phyloP scores from a whole-genome alignment of 2,797 vertebrate genomes.

The Phaenicophaeus curvirostris region DNA sequence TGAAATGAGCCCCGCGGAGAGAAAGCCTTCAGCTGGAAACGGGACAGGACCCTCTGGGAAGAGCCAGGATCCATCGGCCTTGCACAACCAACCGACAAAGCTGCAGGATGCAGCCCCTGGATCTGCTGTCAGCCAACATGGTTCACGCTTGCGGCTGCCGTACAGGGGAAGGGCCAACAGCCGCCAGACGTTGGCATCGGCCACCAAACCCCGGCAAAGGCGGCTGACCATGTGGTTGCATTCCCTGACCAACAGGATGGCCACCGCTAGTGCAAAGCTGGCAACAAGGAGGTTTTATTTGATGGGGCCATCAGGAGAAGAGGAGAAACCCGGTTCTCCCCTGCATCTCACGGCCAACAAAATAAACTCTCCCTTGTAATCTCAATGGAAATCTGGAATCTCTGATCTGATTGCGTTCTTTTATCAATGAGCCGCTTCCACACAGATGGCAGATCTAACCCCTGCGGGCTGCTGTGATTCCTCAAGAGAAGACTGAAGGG shows the following conservation, averaged over 20 bases:
- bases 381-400: neutral
- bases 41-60: neutral
- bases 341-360: neutral
- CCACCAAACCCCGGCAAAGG: too few relatives aligned
- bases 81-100: neutral
- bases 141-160: neutral
- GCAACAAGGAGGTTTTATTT: neutral
- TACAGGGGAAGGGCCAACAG: neutral
- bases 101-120: neutral
- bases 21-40: neutral
- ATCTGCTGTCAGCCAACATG: neutral
- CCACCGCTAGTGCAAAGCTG: neutral
- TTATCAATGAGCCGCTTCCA: neutral
- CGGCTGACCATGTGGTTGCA: neutral
- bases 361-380: neutral
- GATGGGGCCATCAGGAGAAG: neutral
- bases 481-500: neutral
- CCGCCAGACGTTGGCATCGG: too few relatives aligned
- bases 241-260: neutral
- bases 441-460: accelerated
- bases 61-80: neutral
- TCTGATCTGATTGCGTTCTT: neutral
- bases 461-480: neutral
- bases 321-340: neutral
- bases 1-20: too few relatives aligned